Conservation (phyloP, 2,888 invertebrate species). For the Cheiracanthium punctorium region DNA sequence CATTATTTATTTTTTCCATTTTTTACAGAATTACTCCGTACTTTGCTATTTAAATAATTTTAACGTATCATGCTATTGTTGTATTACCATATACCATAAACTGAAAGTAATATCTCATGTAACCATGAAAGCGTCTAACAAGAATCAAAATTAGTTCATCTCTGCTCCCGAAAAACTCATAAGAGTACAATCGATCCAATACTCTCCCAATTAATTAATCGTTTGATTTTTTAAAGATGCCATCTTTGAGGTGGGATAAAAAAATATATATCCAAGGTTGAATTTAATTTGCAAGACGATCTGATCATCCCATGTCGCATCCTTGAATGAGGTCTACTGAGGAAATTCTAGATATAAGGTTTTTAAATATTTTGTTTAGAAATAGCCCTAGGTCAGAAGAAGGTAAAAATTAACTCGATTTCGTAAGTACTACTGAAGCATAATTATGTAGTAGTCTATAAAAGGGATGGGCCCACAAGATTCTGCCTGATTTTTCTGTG, state of each 20-base stretch:
- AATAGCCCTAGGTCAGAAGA: not conserved
- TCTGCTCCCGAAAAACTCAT: too few relatives aligned
- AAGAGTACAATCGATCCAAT: too few relatives aligned
- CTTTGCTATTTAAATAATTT: too few relatives aligned
- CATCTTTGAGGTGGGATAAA: not conserved
- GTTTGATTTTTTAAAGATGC: not conserved
- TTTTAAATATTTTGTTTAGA: not conserved
- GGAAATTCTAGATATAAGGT: not conserved
- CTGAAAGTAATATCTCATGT: too few relatives aligned
- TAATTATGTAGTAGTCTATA: not conserved
- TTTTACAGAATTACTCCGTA: too few relatives aligned
- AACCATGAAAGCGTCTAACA: too few relatives aligned
- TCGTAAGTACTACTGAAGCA: not conserved
- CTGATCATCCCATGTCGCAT: not conserved
- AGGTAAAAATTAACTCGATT: not conserved
- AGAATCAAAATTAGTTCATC: too few relatives aligned
- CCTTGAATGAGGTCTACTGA: slow-evolving; percentile 29
- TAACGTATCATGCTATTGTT: too few relatives aligned
- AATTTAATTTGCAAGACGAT: slow-evolving; percentile 13
- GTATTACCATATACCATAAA: too few relatives aligned
- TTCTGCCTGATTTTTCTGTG: not conserved
- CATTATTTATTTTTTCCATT: too few relatives aligned
- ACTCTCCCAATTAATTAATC: too few relatives aligned
- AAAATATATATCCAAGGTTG: slow-evolving; percentile 26
- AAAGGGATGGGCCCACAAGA: not conserved